These are phyloP conservation scores for Cyclopterus lumpus DNA, from an alignment of 2,797 vertebrate species.

Conservation along the genomic window DNA sequence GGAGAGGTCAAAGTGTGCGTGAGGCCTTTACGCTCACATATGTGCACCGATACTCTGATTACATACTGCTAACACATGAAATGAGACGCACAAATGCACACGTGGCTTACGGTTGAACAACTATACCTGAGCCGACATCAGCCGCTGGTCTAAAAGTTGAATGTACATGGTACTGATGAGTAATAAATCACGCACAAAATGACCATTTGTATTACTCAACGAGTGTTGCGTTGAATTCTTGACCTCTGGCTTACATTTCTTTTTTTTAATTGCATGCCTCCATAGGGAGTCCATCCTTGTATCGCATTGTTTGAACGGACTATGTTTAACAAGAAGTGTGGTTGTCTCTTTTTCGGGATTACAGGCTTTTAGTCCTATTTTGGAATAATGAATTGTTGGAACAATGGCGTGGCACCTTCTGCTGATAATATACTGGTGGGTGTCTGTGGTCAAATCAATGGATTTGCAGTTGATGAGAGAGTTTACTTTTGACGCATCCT, in stretches of 20 bases:
- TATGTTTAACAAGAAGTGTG: too few relatives aligned
- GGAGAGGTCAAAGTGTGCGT: slow-evolving; percentile 61
- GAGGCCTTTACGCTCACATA: slow-evolving; percentile 17
- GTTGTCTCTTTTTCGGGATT: background rate
- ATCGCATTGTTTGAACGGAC: too few relatives aligned
- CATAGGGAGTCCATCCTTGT: too few relatives aligned
- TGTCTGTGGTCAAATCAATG: background rate
- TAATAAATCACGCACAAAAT: background rate
- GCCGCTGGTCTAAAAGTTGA: background rate
- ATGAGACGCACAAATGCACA: background rate
- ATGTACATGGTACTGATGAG: too few relatives aligned
- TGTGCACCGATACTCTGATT: slow-evolving; percentile 6
- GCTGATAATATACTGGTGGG: background rate
- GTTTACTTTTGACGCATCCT: background rate
- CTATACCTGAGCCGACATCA: too few relatives aligned
- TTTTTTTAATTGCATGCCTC: too few relatives aligned
- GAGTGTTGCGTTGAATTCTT: background rate
- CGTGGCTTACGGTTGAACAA: background rate
- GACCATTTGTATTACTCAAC: background rate
- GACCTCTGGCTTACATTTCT: background rate
- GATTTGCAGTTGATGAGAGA: background rate
- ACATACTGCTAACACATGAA: background rate
- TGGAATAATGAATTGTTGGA: background rate
- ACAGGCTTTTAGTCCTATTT: background rate
- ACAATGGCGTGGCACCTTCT: background rate